A percentile compares a stretch with the other conserved stretches of the same genome.
These are phyloP conservation scores for Oreochromis mossambicus DNA, from an alignment of 2,797 vertebrate genomes.

Conservation along the genomic window DNA sequence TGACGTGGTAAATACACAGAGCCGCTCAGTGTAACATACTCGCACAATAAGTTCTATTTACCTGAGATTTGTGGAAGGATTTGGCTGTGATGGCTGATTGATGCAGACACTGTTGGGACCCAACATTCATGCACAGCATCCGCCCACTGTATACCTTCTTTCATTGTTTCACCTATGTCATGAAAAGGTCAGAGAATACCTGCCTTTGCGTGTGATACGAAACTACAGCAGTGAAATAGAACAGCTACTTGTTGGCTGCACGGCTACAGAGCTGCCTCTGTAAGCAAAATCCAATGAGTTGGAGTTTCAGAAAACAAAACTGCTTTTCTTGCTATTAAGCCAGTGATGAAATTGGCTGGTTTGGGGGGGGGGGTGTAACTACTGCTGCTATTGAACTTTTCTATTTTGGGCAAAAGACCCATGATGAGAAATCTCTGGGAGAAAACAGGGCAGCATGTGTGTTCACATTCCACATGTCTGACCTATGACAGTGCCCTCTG, in stretches of 20 bases:
- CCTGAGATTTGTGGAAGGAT: conserved; percentile 23
- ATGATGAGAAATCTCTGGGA: conserved; percentile 81
- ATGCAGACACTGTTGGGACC: not conserved
- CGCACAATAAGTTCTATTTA: conserved; percentile 30
- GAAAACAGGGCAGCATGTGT: conserved; percentile 82
- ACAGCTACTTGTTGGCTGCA: conserved; percentile 35
- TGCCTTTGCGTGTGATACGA: not conserved
- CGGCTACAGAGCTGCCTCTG: not conserved
- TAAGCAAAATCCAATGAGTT: conserved; percentile 65
- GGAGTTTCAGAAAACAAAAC: conserved; percentile 82
- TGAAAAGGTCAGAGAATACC: conserved; percentile 23
- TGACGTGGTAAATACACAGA: not conserved
- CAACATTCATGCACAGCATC: not conserved
- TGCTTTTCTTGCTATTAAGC: conserved; percentile 83
- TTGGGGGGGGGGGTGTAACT: conserved; percentile 73
- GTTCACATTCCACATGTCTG: conserved; percentile 89
- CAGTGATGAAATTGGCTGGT: conserved; percentile 74
- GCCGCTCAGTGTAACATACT: not conserved
- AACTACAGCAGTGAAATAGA: not conserved
- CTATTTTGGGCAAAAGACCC: conserved; percentile 82
- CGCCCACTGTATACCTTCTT: conserved; percentile 21
- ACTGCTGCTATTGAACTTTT: conserved; percentile 75
- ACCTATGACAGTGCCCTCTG: conserved; percentile 84
- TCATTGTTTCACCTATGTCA: conserved; percentile 40
- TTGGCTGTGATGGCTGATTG: conserved; percentile 30